phyloP scores from a whole-genome alignment of 2,797 vertebrate species.

The Harpagifer antarcticus region DNA sequence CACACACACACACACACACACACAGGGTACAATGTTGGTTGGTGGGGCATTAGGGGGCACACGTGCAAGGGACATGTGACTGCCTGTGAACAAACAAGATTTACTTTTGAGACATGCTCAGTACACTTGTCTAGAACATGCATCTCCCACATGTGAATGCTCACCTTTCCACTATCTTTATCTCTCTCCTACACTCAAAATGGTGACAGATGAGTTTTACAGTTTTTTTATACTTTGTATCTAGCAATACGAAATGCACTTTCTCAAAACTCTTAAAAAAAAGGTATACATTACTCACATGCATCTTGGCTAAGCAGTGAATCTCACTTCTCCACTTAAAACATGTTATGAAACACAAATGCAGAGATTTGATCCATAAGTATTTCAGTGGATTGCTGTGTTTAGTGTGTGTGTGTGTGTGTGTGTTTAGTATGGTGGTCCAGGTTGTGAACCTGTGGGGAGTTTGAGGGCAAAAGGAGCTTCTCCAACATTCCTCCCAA shows the following conservation, averaged over 20 bases:
- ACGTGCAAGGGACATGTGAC: slow-evolving; percentile 50
- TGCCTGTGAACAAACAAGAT: neutral
- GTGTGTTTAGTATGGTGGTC: slow-evolving; percentile 2
- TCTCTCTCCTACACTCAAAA: slow-evolving; percentile 14
- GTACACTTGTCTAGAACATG: neutral
- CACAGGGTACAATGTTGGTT: slow-evolving; percentile 8
- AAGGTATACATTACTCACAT: no score
- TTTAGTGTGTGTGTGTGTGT: slow-evolving; percentile 4
- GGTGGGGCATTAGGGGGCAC: slow-evolving; percentile 10
- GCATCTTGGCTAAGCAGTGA: no score
- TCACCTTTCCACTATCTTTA: neutral
- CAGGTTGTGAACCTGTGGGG: slow-evolving; percentile 34
- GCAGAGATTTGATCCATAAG: no score
- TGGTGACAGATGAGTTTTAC: slow-evolving; percentile 49
- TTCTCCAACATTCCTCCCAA: slow-evolving; percentile 77
- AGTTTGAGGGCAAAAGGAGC: slow-evolving; percentile 52
- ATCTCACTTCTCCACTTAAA: no score
- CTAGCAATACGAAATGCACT: no score
- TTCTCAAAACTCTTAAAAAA: no score
- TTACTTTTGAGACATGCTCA: neutral
- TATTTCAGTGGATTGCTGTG: neutral
- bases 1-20: neutral
- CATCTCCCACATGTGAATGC: neutral
- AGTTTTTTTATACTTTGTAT: neutral
- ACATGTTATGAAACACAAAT: no score